phyloP scores from a whole-genome alignment of 2,113 vertebrate species.

The Hystrix brachyura region DNA sequence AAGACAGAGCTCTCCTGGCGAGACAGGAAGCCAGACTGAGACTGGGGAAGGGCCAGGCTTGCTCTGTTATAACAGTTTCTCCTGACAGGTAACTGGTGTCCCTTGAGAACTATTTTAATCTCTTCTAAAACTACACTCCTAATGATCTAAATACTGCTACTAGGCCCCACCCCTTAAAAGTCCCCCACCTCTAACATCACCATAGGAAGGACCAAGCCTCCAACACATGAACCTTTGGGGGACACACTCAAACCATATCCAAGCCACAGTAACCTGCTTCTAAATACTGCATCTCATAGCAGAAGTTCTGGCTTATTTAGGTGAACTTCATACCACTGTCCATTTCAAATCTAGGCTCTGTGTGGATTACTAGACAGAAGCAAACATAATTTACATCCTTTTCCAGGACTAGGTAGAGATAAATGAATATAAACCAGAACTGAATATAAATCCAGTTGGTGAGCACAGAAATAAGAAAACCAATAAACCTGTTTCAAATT shows the following conservation, averaged over 20 bases:
- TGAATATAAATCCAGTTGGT: background rate
- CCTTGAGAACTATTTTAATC: background rate
- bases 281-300: background rate
- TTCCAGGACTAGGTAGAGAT: conserved; percentile 17
- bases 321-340: background rate
- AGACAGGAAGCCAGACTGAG: background rate
- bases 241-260: background rate
- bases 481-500: conserved; percentile 6
- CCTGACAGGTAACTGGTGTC: background rate
- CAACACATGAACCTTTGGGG: background rate
- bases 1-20: background rate
- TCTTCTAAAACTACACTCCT: background rate
- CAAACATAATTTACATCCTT: conserved; percentile 18
- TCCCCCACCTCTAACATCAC: background rate
- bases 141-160: background rate
- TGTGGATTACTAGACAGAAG: background rate
- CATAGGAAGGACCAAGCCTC: background rate
- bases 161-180: no score
- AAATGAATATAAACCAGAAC: conserved; percentile 55
- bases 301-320: background rate
- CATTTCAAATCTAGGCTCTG: background rate
- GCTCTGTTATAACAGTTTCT: background rate
- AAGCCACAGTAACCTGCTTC: background rate
- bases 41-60: background rate
- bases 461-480: conserved; percentile 10